These are phyloP conservation scores for Andrena chrysosceles DNA, from an alignment of 2,888 invertebrate species.

Conservation along the genomic window DNA sequence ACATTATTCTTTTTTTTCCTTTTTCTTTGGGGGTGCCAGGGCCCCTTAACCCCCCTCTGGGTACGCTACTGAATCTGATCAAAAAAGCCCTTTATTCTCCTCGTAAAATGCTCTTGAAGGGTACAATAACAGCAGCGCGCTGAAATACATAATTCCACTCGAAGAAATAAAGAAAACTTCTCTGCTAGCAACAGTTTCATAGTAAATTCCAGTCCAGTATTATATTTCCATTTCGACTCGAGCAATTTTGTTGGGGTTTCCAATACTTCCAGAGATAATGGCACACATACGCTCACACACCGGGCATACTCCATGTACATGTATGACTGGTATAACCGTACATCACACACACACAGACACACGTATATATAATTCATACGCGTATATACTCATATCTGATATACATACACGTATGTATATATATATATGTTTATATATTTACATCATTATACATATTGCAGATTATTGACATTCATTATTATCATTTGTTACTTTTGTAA, in stretches of 20 bases:
- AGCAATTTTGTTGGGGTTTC: not conserved
- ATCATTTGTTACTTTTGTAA: conserved; percentile 71
- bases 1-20: too few relatives aligned
- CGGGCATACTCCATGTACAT: conserved; percentile 82
- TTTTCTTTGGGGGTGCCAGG: too few relatives aligned
- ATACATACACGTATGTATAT: conserved; percentile 61
- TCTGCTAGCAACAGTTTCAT: not conserved
- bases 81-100: too few relatives aligned
- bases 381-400: conserved; percentile 68
- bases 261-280: not conserved
- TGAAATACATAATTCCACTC: too few relatives aligned
- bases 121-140: too few relatives aligned
- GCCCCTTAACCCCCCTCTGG: too few relatives aligned
- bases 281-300: conserved; percentile 65
- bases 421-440: conserved; percentile 69
- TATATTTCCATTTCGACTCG: not conserved
- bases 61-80: too few relatives aligned
- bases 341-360: conserved; percentile 67
- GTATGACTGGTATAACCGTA: conserved; percentile 59
- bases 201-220: not conserved
- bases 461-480: conserved; percentile 71
- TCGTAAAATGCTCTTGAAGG: too few relatives aligned
- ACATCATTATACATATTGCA: conserved; percentile 63
- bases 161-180: too few relatives aligned
- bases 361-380: conserved; percentile 67